phyloP scores from a whole-genome alignment of 1,140 invertebrate species.

The Drosophila sturtevanti region DNA sequence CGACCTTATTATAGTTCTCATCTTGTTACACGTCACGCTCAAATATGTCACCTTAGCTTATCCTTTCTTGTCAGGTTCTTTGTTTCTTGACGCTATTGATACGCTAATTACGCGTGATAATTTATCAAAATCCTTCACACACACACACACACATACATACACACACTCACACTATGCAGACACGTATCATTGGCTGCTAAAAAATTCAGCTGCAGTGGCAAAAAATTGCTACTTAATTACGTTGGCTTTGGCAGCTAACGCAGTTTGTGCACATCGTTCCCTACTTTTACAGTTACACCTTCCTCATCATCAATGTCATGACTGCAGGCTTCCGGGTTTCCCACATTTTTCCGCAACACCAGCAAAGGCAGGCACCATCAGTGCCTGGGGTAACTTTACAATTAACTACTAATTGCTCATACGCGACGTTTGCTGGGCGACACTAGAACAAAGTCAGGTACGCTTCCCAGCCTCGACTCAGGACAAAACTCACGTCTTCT shows the following conservation, averaged over 20 bases:
- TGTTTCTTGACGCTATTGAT: conserved; percentile 66
- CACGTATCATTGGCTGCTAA: conserved; percentile 51
- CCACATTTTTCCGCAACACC: conserved; percentile 22
- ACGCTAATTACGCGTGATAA: conserved; percentile 75
- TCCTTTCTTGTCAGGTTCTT: conserved; percentile 7
- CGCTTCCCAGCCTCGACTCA: conserved; percentile 11
- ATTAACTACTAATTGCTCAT: conserved; percentile 80
- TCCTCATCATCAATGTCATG: conserved; percentile 65
- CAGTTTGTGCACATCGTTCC: conserved; percentile 2
- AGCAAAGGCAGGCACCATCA: not conserved
- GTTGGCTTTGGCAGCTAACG: conserved; percentile 42
- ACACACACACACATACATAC: conserved; percentile 6
- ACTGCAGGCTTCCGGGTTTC: conserved; percentile 52
- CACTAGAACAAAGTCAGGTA: conserved; percentile 66
- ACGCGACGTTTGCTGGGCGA: conserved; percentile 67
- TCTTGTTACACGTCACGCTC: not conserved
- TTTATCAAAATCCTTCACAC: conserved; percentile 52
- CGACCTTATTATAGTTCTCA: too few species aligned
- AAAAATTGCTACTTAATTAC: conserved; percentile 80
- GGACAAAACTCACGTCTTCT: not conserved
- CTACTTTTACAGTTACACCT: not conserved
- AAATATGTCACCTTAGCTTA: not conserved
- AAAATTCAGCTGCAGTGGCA: conserved; percentile 71
- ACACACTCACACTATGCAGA: not conserved
- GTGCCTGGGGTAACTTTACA: conserved; percentile 72